Evolutionary conservation across 2,888 invertebrate species (phyloP).

Genomic region (Papilio protenor): DNA sequence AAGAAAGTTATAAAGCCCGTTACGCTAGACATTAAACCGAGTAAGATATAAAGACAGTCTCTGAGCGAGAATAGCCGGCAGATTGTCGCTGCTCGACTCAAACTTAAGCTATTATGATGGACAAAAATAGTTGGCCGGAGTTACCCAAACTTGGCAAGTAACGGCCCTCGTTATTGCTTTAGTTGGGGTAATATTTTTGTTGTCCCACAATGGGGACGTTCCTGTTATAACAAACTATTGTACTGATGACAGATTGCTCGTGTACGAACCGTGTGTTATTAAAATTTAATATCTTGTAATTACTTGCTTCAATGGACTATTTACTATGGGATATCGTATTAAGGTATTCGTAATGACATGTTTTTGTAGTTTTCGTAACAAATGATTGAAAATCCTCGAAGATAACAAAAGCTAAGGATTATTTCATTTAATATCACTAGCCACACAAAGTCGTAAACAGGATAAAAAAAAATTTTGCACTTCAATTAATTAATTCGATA

Average conservation of each 20-base stretch:
- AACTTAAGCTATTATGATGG: slow-evolving; percentile 81
- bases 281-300: slow-evolving; percentile 40
- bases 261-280: slow-evolving; percentile 44
- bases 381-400: neutral
- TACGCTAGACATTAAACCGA: slow-evolving; percentile 52
- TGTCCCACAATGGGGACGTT: slow-evolving; percentile 66
- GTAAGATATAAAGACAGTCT: slow-evolving; percentile 60
- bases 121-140: slow-evolving; percentile 78
- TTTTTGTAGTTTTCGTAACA: neutral
- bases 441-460: too few species aligned
- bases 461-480: too few species aligned
- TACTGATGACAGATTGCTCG: slow-evolving; percentile 64
- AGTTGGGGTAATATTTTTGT: slow-evolving; percentile 81
- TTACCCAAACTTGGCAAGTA: slow-evolving; percentile 71
- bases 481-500: neutral
- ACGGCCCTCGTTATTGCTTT: slow-evolving; percentile 78
- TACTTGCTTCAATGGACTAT: slow-evolving; percentile 20
- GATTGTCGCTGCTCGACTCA: slow-evolving; percentile 63
- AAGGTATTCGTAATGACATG: neutral
- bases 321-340: slow-evolving; percentile 5
- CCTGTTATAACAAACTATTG: slow-evolving; percentile 73
- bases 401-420: neutral
- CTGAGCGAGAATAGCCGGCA: slow-evolving; percentile 63
- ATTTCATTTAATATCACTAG: neutral
- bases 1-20: slow-evolving; percentile 43